Evolutionary conservation across 2,888 invertebrate species (phyloP), one percentile per base, ranked within the genome.

Genomic region (Amblyjoppa proteus): DNA sequence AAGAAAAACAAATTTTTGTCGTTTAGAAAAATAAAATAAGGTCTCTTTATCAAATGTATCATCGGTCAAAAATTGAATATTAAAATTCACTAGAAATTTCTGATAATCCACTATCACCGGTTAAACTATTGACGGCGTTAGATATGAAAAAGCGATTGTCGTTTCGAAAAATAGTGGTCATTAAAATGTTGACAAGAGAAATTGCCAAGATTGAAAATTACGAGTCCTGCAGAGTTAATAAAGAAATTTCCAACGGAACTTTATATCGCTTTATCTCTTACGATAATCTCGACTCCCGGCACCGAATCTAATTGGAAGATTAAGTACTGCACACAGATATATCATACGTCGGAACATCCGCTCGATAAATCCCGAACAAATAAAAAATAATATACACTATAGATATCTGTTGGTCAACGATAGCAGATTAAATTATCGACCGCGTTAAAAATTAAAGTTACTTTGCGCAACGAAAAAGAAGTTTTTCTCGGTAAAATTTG

Each of bases 351-450:
- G 25, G 28, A 45, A 25, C 7, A 49, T 66, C 7, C 38, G 9
- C 13, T 28, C n/a, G 41, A 31, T 69, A 41, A 77, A 69, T 69
- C 41, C n/a, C 6, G n/a, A 69, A 77, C 4, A 41, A 77, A 77
- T 77, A 69, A 34, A 34, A 34, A 34, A 34, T 34, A 34, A 34
- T 6, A 34, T 34, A 34, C 34, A 34, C 34, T 6, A 34, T 7
- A 34, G 6, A 34, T 34, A 34, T 34, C 34, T 34, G 34, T 7
- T 1, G 6, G 6, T 34, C 34, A 31, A 31, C 28, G 28, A 31
- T 31, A 1, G 3, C 34, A 34, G 34, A 7, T 6, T 7, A 34
- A 7, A 34, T 1, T 5, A 34, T 34, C 34, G 6, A 34, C 34
- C 34, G 1, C 34, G 34, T 34, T 34, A 34, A 34, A 34, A 34